Percentiles rank a stretch among this genome's conserved stretches.
phyloP scores from a whole-genome alignment of 1,140 invertebrate genomes.

The Paraescarpia echinospica region DNA sequence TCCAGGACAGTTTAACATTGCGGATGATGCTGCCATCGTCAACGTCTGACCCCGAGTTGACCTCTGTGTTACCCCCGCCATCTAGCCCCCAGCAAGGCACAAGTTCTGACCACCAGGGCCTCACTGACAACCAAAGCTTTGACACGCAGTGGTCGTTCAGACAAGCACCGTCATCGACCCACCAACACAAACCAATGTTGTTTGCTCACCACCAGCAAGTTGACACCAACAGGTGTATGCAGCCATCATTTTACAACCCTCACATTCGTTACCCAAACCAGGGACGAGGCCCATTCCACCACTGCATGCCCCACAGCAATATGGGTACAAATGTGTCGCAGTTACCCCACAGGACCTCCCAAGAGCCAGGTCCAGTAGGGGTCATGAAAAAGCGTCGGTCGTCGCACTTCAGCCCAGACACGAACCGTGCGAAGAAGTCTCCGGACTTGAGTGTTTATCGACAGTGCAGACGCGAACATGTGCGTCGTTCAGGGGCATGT shows the following conservation, averaged over 20 bases:
- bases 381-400: slow-evolving; percentile 5
- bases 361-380: background rate
- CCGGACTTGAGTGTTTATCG: background rate
- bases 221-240: background rate
- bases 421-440: background rate
- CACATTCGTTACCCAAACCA: background rate
- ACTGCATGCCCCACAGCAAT: background rate
- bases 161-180: background rate
- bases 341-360: background rate
- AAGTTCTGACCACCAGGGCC: background rate
- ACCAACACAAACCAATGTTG: background rate
- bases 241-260: background rate
- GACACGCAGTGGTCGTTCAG: background rate
- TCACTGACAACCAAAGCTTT: background rate
- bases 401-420: background rate
- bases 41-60: slow-evolving; percentile 27
- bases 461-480: background rate
- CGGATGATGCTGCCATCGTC: slow-evolving; percentile 31
- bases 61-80: slow-evolving; percentile 26
- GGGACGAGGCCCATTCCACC: background rate
- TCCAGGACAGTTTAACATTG: slow-evolving; percentile 15
- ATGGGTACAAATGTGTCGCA: background rate
- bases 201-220: background rate
- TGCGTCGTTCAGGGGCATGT: background rate
- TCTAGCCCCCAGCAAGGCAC: background rate